Percentiles rank a stretch among this genome's conserved stretches.
These are phyloP conservation scores for Oryzias dopingdopingensis DNA, from an alignment of 2,797 vertebrate genomes.

Conservation along the genomic window DNA sequence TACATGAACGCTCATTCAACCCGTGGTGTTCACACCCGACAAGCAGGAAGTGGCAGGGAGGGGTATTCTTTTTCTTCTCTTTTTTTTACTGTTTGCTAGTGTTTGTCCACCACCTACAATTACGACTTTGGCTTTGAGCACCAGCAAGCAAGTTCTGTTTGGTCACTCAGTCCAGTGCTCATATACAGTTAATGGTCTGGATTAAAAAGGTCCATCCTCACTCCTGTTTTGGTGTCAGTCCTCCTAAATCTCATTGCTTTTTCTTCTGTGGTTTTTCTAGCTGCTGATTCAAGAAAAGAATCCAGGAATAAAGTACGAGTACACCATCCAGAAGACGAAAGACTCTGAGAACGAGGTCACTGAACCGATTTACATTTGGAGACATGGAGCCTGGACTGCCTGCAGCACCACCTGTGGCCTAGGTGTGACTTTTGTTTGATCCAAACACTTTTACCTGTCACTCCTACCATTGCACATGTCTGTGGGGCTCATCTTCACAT, in stretches of 20 bases:
- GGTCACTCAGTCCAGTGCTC: no score
- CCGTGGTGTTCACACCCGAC: no score
- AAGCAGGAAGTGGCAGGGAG: no score
- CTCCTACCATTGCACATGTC: no score
- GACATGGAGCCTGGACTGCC: constrained; percentile 87
- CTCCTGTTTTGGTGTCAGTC: not conserved
- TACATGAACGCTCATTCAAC: no score
- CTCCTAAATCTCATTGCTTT: not conserved
- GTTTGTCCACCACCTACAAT: no score
- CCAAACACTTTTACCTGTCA: not conserved
- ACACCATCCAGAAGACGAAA: constrained; percentile 83
- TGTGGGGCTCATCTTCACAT: not conserved
- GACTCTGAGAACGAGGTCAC: constrained; percentile 81
- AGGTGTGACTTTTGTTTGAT: constrained; percentile 68
- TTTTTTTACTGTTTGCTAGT: no score
- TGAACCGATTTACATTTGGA: constrained; percentile 86
- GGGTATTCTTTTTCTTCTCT: no score
- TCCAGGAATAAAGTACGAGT: constrained; percentile 88
- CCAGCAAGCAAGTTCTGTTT: no score
- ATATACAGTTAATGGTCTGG: no score
- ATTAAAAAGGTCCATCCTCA: no score
- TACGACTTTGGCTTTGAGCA: no score
- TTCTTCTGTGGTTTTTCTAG: constrained; percentile 63
- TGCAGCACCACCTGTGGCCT: constrained; percentile 92
- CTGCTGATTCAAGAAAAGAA: constrained; percentile 94